Percentiles rank a stretch among this genome's conserved stretches.
phyloP scores from a whole-genome alignment of 2,797 vertebrate species.

The Eutrigla gurnardus region DNA sequence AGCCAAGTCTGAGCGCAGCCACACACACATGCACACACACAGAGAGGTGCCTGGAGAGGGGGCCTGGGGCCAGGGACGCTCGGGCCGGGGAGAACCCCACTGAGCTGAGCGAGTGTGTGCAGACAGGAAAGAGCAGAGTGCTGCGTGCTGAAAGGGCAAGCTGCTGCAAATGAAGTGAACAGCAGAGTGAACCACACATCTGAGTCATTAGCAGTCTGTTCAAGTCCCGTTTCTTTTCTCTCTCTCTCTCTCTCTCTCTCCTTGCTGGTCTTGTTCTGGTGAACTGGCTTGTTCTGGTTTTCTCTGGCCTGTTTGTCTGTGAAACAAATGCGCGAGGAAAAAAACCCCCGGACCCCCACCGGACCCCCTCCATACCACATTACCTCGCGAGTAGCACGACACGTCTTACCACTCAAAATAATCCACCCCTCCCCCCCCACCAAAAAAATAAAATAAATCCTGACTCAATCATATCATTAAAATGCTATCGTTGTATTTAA shows the following conservation, averaged over 20 bases:
- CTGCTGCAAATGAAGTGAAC: constrained; percentile 53
- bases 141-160: constrained; percentile 40
- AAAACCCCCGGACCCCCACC: not conserved
- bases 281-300: constrained; percentile 47
- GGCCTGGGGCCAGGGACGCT: constrained; percentile 46
- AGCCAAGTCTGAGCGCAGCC: constrained; percentile 23
- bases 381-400: constrained; percentile 25
- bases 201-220: constrained; percentile 55
- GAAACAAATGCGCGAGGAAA: constrained; percentile 65
- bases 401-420: constrained; percentile 48
- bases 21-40: constrained; percentile 13
- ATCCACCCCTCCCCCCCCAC: constrained; percentile 27
- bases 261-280: constrained; percentile 44
- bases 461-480: constrained; percentile 73
- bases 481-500: constrained; percentile 70
- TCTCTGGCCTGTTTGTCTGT: constrained; percentile 48
- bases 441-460: constrained; percentile 55
- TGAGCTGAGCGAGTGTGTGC: constrained; percentile 47
- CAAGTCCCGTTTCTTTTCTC: constrained; percentile 2
- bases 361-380: constrained; percentile 11
- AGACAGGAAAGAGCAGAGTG: constrained; percentile 50
- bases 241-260: not conserved
- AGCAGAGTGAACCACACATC: constrained; percentile 43
- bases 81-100: constrained; percentile 36
- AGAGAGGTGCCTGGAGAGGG: constrained; percentile 27